phyloP scores from a whole-genome alignment of 2,797 vertebrate species.

The Benthosema pterotum region DNA sequence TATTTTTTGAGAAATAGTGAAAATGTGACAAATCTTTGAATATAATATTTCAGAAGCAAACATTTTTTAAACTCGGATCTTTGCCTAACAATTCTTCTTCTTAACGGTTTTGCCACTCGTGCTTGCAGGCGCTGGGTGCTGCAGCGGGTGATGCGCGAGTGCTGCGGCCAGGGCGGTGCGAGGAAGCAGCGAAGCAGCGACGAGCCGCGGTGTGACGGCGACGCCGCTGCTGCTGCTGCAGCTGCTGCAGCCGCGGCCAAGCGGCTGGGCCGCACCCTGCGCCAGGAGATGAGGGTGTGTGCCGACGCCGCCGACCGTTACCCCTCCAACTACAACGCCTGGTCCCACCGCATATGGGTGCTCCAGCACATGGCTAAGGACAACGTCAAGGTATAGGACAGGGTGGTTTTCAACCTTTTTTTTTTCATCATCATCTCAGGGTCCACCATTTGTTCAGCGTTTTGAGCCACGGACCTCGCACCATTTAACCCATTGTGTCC shows the following conservation, averaged over 20 bases:
- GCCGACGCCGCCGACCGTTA: slow-evolving; percentile 92
- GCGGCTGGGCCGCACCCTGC: slow-evolving; percentile 80
- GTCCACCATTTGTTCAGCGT: too few species aligned
- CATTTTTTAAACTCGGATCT: too few species aligned
- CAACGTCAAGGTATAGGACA: slow-evolving; percentile 64
- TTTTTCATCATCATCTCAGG: too few species aligned
- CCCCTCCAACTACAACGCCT: slow-evolving; percentile 98
- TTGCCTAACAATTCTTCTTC: too few species aligned
- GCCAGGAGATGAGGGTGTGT: slow-evolving; percentile 93
- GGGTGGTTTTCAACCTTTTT: too few species aligned
- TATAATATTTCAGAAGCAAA: too few species aligned
- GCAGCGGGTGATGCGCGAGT: slow-evolving; percentile 86
- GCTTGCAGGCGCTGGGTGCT: slow-evolving; percentile 90
- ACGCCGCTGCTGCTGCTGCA: slow-evolving; percentile 43
- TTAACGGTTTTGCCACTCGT: too few species aligned
- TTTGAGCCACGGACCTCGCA: too few species aligned
- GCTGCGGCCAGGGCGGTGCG: slow-evolving; percentile 64
- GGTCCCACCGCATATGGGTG: slow-evolving; percentile 99
- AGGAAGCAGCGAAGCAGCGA: slow-evolving; percentile 78
- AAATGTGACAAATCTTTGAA: too few species aligned
- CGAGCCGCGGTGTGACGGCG: slow-evolving; percentile 38
- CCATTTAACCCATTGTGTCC: too few species aligned
- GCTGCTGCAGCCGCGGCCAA: slow-evolving; percentile 68
- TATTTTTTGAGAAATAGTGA: too few species aligned
- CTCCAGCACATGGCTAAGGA: slow-evolving; percentile 91